These are phyloP conservation scores for Cantharis rufa DNA, from an alignment of 2,888 invertebrate species.

Conservation along the genomic window DNA sequence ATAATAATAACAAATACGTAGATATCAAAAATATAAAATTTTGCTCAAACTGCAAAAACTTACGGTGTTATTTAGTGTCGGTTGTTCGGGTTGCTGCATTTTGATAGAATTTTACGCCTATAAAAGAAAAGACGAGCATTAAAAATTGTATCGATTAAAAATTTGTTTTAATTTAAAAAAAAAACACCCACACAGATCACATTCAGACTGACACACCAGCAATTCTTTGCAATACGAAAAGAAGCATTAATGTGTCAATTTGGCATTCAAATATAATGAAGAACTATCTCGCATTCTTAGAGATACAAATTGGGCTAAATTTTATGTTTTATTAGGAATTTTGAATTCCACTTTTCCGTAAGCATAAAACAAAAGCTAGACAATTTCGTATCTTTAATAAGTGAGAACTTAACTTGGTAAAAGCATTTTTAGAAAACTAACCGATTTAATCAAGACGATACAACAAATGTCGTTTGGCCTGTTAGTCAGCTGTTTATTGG, in stretches of 20 bases:
- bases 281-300: background rate
- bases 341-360: background rate
- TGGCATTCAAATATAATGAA: background rate
- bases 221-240: background rate
- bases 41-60: constrained; percentile 42
- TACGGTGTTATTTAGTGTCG: constrained; percentile 63
- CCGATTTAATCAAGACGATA: constrained; percentile 40
- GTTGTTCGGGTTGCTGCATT: constrained; percentile 65
- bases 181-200: background rate
- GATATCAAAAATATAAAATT: background rate
- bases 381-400: background rate
- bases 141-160: background rate
- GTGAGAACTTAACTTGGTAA: background rate
- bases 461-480: constrained; percentile 45
- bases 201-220: background rate
- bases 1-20: background rate
- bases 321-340: background rate
- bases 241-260: background rate
- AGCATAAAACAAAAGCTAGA: background rate
- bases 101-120: constrained; percentile 42
- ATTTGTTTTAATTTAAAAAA: background rate
- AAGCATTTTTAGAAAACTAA: constrained; percentile 25
- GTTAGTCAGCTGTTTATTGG: constrained; percentile 53
- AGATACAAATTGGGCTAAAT: background rate
- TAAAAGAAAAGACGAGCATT: background rate